These are phyloP conservation scores for Macroramphosus scolopax DNA, from an alignment of 2,797 vertebrate genomes.

Conservation along the genomic window DNA sequence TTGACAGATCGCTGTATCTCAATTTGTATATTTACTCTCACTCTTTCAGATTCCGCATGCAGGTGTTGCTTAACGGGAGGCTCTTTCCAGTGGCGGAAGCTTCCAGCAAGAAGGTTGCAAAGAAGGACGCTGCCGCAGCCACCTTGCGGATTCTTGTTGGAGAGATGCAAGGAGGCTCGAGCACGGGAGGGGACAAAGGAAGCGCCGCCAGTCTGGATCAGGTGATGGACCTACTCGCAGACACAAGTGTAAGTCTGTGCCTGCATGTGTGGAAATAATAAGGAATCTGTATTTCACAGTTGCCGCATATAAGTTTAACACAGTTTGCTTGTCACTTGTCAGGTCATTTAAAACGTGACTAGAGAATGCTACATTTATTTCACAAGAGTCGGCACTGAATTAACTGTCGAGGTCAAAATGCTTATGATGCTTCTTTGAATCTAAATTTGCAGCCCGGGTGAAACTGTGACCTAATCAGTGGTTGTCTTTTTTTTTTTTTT, in stretches of 20 bases:
- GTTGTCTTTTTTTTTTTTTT: background rate
- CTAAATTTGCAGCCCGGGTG: too few species aligned
- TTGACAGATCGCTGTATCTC: too few species aligned
- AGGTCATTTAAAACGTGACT: too few species aligned
- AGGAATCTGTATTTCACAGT: background rate
- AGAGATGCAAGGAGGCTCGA: conserved; percentile 75
- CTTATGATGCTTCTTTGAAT: too few species aligned
- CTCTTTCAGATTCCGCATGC: conserved; percentile 88
- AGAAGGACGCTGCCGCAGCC: conserved; percentile 90
- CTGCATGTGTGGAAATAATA: conserved; percentile 1
- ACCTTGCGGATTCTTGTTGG: conserved; percentile 84
- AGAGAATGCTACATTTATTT: too few species aligned
- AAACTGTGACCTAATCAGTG: too few species aligned
- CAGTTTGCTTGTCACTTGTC: background rate
- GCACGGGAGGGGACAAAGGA: conserved; percentile 45
- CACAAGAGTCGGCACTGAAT: too few species aligned
- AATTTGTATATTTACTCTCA: too few species aligned
- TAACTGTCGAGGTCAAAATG: too few species aligned
- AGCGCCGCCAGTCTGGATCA: conserved; percentile 40
- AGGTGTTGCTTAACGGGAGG: conserved; percentile 88
- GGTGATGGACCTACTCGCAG: conserved; percentile 49
- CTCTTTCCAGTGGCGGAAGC: conserved; percentile 90
- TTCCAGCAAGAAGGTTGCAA: conserved; percentile 93
- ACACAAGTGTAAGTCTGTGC: conserved; percentile 52
- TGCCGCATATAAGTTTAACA: background rate